phyloP scores from a whole-genome alignment of 2,113 vertebrate genomes.

The Neopipo cinnamomea region DNA sequence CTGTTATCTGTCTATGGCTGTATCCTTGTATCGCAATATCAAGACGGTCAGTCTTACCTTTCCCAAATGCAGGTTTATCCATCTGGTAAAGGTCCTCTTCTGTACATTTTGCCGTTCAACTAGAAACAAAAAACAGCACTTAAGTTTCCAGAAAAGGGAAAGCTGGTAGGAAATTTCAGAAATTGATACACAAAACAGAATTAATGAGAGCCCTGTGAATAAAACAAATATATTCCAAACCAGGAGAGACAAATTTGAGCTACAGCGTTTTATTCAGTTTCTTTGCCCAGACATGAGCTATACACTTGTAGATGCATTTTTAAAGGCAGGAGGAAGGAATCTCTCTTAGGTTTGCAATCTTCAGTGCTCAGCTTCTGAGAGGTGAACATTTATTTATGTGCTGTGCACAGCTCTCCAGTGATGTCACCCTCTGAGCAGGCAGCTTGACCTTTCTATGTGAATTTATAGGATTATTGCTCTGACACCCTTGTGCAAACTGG shows the following conservation, averaged over 20 bases:
- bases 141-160: not conserved
- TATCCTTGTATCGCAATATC: not conserved
- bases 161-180: not conserved
- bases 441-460: not conserved
- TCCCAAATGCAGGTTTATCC: conserved; percentile 96
- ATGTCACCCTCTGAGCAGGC: not conserved
- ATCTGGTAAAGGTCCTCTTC: conserved; percentile 97
- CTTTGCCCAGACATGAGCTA: not conserved
- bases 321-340: not conserved
- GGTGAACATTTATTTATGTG: not conserved
- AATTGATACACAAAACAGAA: not conserved
- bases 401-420: not conserved
- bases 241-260: not conserved
- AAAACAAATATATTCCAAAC: not conserved
- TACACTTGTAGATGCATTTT: not conserved
- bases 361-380: not conserved
- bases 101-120: conserved; percentile 94
- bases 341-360: not conserved
- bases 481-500: not conserved
- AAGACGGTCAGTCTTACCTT: conserved; percentile 79
- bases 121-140: conserved; percentile 69
- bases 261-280: not conserved
- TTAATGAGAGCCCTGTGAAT: not conserved
- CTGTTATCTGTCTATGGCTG: not conserved
- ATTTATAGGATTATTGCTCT: not conserved